Evolutionary conservation across 2,888 invertebrate genomes (phyloP), one percentile per base, ranked within the genome.

Genomic region (Shargacucullia verbasci): DNA sequence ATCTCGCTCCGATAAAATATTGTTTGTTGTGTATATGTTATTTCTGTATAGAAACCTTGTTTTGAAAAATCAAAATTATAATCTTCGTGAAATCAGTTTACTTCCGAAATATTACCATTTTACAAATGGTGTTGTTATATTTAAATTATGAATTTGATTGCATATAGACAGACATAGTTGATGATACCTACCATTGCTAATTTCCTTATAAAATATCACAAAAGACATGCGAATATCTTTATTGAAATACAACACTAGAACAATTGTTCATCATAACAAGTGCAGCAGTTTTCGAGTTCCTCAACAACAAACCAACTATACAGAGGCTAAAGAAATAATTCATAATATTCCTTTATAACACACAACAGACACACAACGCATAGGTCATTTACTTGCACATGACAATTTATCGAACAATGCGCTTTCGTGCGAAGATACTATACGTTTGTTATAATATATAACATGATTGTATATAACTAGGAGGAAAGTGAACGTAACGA

Each of bases 331-430:
- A 29, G 29, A 29, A 29, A 29, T 29, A 29, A 9, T 9, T 29
- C 1, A 6, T 9, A 29, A 11, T 34, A 39, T 3, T 27, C n/a
- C 9, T 15, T 34, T 40, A 49, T 35, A 34, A 60, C 39, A 55
- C n/a, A 33, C 25, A 40, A 15, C 46, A 40, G 15, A 37, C 59
- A 20, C 0, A 12, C 33, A 45, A 38, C 40, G 54, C 33, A 45
- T 45, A 38, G 54, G 59, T 63, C 50, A 52, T 59, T 67, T 62
- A 49, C 58, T 53, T 35, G 31, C 15, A 34, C 31, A 54, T 44
- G 34, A 59, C 54, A 63, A 41, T 64, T 69, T 59, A 54, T 59
- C 34, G 31, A 63, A 59, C 63, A 67, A 69, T 63, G 49, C 47
- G 45, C 31, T 45, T 63, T n/a, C 57, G 62, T 52, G 62, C 57